phyloP scores from a whole-genome alignment of 2,113 vertebrate genomes.

The Sardina pilchardus region DNA sequence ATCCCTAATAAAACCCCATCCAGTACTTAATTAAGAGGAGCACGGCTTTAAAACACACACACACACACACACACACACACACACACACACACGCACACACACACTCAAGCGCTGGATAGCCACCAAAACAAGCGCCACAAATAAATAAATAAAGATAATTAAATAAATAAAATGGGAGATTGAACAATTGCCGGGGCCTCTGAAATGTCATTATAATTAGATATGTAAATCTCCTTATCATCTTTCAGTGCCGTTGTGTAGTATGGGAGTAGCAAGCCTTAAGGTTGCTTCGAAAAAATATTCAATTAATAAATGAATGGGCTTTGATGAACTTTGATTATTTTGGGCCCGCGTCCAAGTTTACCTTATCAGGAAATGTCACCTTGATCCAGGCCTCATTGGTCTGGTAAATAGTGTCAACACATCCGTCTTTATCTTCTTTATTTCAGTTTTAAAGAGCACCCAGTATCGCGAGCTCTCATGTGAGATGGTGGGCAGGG shows the following conservation, averaged over 20 bases:
- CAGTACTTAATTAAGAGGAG: conserved; percentile 66
- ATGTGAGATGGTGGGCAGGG: conserved; percentile 45
- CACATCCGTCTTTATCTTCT: conserved; percentile 66
- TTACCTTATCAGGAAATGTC: conserved; percentile 76
- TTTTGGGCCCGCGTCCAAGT: conserved; percentile 74
- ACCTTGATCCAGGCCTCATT: conserved; percentile 74
- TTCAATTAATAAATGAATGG: conserved; percentile 81
- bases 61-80: conserved; percentile 1
- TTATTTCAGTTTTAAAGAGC: conserved; percentile 67
- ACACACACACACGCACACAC: no score
- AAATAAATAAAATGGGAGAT: conserved; percentile 34
- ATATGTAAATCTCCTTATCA: conserved; percentile 79
- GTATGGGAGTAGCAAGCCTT: conserved; percentile 65
- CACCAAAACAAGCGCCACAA: conserved; percentile 70
- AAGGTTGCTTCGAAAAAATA: conserved; percentile 72
- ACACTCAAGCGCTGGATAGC: conserved; percentile 59
- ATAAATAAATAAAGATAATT: conserved; percentile 66
- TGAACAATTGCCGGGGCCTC: conserved; percentile 64
- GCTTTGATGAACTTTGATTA: conserved; percentile 79
- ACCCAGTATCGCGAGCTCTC: conserved; percentile 51
- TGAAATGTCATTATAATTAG: conserved; percentile 78
- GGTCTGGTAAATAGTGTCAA: conserved; percentile 71
- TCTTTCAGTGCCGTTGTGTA: conserved; percentile 69
- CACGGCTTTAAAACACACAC: conserved; percentile 22
- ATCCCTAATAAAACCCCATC: conserved; percentile 71